Conservation (phyloP, 2,113 vertebrate genomes). For the Syngnathus scovelli region DNA sequence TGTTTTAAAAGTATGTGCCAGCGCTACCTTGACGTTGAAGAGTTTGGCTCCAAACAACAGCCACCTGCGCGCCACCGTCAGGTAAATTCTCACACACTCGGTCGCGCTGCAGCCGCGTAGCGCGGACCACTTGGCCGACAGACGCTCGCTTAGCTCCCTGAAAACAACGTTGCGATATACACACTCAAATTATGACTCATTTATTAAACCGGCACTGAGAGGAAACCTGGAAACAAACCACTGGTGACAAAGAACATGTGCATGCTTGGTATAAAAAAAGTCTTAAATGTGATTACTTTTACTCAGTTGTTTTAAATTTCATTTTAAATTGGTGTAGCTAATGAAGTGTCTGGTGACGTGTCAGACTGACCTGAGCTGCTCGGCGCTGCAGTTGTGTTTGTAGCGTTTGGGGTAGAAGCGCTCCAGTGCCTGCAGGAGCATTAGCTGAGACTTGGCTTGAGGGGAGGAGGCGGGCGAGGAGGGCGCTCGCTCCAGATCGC, state of each 20-base stretch:
- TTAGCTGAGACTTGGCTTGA: slow-evolving; percentile 77
- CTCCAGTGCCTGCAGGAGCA: slow-evolving; percentile 79
- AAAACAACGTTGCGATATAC: background rate
- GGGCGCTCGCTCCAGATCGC: slow-evolving; percentile 74
- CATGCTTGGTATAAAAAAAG: no score
- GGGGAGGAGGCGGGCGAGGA: slow-evolving; percentile 70
- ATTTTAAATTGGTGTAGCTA: background rate
- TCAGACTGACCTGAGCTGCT: slow-evolving; percentile 74
- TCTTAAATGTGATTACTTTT: no score
- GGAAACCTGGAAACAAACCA: background rate
- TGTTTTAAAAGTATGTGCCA: no score
- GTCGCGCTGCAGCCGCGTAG: slow-evolving; percentile 76
- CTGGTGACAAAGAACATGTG: background rate
- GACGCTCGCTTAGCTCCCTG: slow-evolving; percentile 76
- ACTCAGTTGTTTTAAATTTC: no score
- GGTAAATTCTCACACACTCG: slow-evolving; percentile 83
- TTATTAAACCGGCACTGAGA: background rate
- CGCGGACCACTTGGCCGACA: slow-evolving; percentile 78
- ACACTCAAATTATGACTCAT: background rate
- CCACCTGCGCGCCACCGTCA: slow-evolving; percentile 85
- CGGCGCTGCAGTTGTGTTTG: slow-evolving; percentile 74
- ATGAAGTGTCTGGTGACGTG: background rate
- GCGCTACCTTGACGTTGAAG: slow-evolving; percentile 78
- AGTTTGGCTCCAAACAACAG: slow-evolving; percentile 83
- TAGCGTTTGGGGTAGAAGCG: slow-evolving; percentile 85